Base-by-base conservation (phyloP, 2,888 invertebrate genomes). In the Ephialtes manifestator region DNA sequence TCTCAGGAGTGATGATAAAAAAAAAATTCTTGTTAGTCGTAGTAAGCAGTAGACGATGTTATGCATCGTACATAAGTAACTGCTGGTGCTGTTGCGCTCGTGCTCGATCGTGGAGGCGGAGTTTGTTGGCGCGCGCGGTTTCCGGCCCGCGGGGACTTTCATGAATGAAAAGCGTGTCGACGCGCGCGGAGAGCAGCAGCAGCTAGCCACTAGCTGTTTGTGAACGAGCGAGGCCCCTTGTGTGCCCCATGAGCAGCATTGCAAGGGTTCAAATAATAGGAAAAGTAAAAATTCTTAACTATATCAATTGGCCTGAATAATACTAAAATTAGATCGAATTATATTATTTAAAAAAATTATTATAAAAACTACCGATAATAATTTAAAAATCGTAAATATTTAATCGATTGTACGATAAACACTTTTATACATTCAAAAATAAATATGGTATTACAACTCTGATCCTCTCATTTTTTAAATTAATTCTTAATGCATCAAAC, bases 141-240 rank as follows among this genome's bases (percentile, higher is more conserved):
- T 85, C 85, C 85, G 85, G 85, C 81, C 81, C 81, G 84, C 79
- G 79, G 75, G 68, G 81, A 82, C 81, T 72, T 85, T 85, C 81
- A 87, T 87, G 87, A 87, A 87, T 87, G 87, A 85, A 85, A 87
- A 87, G 78, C 85, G 76, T 84, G 70, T 77, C 71, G 71, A 75
- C 68, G 58, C 43, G 13, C 63, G 68, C 43, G 65, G 65, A 35
- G 65, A 39, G 65, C 35, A 39, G 39, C 39, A 39, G 4, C 7
- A 28, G 8, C 55, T 24, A 60, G 31, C 60, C n/a, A 5, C 28
- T 35, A 74, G 74, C 60, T 55, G 63, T n/a, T 35, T 18, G 39
- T 20, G 39, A 63, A 51, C 63, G 63, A 63, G n/a, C 48, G 53
- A 39, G 53, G 18, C 48, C 35, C 51, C 60, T n/a, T 39, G 39